phyloP scores from a whole-genome alignment of 2,797 vertebrate species.

The Helarctos malayanus region DNA sequence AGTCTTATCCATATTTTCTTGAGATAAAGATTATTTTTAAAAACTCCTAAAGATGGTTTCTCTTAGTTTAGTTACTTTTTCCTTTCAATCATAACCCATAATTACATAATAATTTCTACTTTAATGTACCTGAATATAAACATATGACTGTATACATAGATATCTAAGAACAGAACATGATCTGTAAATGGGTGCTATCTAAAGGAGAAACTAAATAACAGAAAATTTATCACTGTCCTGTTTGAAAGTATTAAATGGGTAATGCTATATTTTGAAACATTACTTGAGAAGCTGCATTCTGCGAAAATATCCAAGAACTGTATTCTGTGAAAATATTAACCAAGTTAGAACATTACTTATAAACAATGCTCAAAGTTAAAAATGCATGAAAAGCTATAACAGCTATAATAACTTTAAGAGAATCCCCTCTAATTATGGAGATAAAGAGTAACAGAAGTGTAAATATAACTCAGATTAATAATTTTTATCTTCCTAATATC shows the following conservation, averaged over 20 bases:
- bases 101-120: neutral
- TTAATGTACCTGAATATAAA: neutral
- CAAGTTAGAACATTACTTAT: conserved; percentile 15
- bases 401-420: neutral
- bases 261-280: conserved; percentile 57
- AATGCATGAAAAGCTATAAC: conserved; percentile 32
- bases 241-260: conserved; percentile 20
- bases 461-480: neutral
- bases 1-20: neutral
- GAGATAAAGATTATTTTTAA: neutral
- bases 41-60: neutral
- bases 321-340: conserved; percentile 40
- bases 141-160: neutral
- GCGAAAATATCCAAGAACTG: conserved; percentile 37
- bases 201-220: conserved; percentile 20
- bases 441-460: neutral
- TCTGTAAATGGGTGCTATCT: neutral
- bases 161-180: conserved; percentile 14
- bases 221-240: neutral
- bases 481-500: neutral
- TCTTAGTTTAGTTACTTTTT: neutral
- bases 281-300: conserved; percentile 26
- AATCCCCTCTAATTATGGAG: neutral
- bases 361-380: conserved; percentile 50
- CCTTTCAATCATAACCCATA: neutral